Base-by-base conservation (phyloP, 1,140 invertebrate species). In the Acromyrmex charruanus region DNA sequence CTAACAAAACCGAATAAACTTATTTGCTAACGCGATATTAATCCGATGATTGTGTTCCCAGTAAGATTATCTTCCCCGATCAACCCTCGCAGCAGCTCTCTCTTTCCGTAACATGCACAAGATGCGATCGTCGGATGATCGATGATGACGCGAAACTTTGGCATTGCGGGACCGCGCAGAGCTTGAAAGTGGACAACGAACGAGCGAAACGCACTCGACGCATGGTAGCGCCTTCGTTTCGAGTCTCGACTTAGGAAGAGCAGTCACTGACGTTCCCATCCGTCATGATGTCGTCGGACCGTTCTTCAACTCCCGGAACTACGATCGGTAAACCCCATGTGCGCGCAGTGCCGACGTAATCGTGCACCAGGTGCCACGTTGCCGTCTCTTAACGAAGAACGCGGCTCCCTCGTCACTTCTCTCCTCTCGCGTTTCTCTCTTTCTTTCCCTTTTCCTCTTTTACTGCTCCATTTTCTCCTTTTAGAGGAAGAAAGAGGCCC, bases 341-440 rank as follows among this genome's bases (percentile, higher is more conserved):
- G 89, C 91, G 88, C 88, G 68, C 59, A 77, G 79, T 86, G 86
- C 86, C 77, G 86, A 84, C 89, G 91, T 94, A 94, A 94, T 94
- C 93, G 92, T 87, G 93, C 93, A 93, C 92, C 93, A 94, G 93
- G 93, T 94, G 93, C 91, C 92, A 89, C 88, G 88, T 79, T 91
- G 92, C 92, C 92, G 88, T 92, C 90, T 88, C 90, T 89, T 94
- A 94, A 94, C 93, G 93, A 94, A 94, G 92, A 89, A 91, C 91
- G 89, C 90, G 91, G 86, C 85, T 51, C n/a, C 82, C 75, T 82
- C 85, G 61, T 63, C 77, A 69, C 49, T 61, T 69, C 44, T 68
- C 59, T 77, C n/a, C 35, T 68, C 35, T 68, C 53, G 5, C 63
- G 39, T 65, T 53, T 39, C 39, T 25, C 25, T 79, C 25, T 51